These are phyloP conservation scores for Pampusana beccarii DNA, from an alignment of 2,113 vertebrate species.

Conservation along the genomic window DNA sequence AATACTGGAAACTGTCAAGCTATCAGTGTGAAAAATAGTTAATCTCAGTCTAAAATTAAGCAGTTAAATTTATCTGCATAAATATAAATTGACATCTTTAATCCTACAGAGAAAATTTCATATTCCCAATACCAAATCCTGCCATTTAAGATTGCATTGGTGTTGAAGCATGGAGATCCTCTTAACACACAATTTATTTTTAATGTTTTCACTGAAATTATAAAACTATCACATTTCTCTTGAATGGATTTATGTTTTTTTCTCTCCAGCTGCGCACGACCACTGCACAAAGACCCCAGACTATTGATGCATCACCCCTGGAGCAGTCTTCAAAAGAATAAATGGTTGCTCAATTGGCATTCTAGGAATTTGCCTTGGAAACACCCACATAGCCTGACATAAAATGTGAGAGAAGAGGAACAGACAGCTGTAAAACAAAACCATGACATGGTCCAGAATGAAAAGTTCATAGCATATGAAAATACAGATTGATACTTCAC, in stretches of 20 bases:
- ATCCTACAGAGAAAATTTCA: conserved; percentile 13
- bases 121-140: conserved; percentile 12
- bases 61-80: conserved; percentile 41
- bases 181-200: conserved; percentile 52
- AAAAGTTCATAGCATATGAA: neutral
- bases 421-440: neutral
- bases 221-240: neutral
- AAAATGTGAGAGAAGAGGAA: neutral
- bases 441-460: neutral
- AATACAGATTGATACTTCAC: neutral
- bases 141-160: conserved; percentile 18
- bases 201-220: conserved; percentile 37
- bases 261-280: neutral
- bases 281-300: neutral
- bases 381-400: neutral
- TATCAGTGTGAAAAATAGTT: neutral
- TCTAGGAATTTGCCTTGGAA: neutral
- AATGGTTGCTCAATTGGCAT: neutral
- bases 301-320: neutral
- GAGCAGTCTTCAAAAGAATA: neutral
- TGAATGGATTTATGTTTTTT: neutral
- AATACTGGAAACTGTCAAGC: conserved; percentile 9
- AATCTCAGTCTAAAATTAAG: conserved; percentile 44
- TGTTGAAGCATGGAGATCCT: conserved; percentile 25
- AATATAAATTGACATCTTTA: conserved; percentile 34